phyloP scores from a whole-genome alignment of 1,140 invertebrate species.

The Drosophila miranda region DNA sequence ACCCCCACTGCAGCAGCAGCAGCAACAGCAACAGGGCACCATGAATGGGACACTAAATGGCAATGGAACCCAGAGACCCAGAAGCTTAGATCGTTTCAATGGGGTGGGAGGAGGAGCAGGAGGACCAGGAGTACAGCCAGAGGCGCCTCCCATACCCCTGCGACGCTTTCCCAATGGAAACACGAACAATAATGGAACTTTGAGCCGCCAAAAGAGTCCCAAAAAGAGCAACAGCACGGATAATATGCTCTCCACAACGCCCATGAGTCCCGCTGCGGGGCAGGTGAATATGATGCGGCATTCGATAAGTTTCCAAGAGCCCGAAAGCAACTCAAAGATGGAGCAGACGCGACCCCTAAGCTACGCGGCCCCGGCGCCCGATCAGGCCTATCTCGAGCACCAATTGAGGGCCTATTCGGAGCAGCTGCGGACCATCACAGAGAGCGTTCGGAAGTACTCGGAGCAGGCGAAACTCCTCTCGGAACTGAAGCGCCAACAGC shows the following conservation, averaged over 20 bases:
- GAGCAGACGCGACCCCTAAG: slow-evolving; percentile 66
- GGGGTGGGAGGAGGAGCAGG: slow-evolving; percentile 1
- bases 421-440: slow-evolving; percentile 78
- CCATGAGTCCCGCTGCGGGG: slow-evolving; percentile 26
- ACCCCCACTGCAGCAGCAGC: slow-evolving; percentile 52
- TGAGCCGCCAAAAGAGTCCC: slow-evolving; percentile 45
- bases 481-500: slow-evolving; percentile 78
- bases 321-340: slow-evolving; percentile 18
- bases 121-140: slow-evolving; percentile 16
- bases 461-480: slow-evolving; percentile 80
- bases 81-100: slow-evolving; percentile 79
- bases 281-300: slow-evolving; percentile 66
- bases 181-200: slow-evolving; percentile 34
- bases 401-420: slow-evolving; percentile 80
- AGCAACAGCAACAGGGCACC: slow-evolving; percentile 26
- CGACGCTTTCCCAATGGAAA: slow-evolving; percentile 66
- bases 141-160: slow-evolving; percentile 73
- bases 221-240: slow-evolving; percentile 67
- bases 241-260: slow-evolving; percentile 43
- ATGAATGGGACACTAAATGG: slow-evolving; percentile 63
- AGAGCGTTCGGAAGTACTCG: slow-evolving; percentile 81
- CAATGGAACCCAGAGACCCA: slow-evolving; percentile 65
- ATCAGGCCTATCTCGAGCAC: slow-evolving; percentile 79
- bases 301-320: slow-evolving; percentile 73
- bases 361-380: slow-evolving; percentile 71